Conservation (phyloP, 2,888 invertebrate species). For the Microdon myrmicae region DNA sequence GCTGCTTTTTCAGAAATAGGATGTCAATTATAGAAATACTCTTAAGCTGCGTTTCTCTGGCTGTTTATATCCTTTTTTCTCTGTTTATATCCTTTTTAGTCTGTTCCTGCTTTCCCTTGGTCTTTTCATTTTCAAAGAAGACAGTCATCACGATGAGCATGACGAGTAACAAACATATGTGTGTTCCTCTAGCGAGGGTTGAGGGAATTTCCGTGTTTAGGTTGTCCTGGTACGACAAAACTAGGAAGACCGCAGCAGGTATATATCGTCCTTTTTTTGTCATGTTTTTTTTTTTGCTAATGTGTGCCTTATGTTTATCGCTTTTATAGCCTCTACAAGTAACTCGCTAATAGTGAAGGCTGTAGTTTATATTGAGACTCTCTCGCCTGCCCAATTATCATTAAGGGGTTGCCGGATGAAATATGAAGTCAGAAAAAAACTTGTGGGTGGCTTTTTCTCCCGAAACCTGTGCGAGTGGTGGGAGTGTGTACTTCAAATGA, state of each 20-base stretch:
- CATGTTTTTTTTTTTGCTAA: no score
- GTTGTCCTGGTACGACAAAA: conserved; percentile 42
- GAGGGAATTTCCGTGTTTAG: conserved; percentile 44
- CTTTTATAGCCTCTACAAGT: conserved; percentile 45
- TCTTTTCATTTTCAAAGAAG: no score
- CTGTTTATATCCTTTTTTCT: conserved; percentile 7
- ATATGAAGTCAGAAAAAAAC: conserved; percentile 23
- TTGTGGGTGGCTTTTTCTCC: conserved; percentile 40
- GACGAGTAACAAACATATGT: conserved; percentile 15
- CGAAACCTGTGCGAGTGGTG: conserved; percentile 16
- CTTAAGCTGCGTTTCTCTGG: conserved; percentile 45
- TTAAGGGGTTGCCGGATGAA: conserved; percentile 35
- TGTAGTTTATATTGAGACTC: conserved; percentile 24
- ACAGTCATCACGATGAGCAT: conserved; percentile 15
- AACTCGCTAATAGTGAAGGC: conserved; percentile 20
- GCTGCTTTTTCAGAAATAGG: conserved; percentile 42
- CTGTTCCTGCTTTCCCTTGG: no score
- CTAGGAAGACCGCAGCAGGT: conserved; percentile 43
- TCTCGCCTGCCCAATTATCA: conserved; percentile 47
- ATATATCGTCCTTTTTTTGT: conserved; percentile 14
- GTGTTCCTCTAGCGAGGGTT: conserved; percentile 2
- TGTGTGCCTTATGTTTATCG: conserved; percentile 48
- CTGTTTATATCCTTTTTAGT: no score
- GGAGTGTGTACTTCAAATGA: conserved; percentile 41
- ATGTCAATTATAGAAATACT: conserved; percentile 53